Base-by-base conservation (phyloP, 2,888 invertebrate genomes). In the Pharmacophagus antenor region DNA sequence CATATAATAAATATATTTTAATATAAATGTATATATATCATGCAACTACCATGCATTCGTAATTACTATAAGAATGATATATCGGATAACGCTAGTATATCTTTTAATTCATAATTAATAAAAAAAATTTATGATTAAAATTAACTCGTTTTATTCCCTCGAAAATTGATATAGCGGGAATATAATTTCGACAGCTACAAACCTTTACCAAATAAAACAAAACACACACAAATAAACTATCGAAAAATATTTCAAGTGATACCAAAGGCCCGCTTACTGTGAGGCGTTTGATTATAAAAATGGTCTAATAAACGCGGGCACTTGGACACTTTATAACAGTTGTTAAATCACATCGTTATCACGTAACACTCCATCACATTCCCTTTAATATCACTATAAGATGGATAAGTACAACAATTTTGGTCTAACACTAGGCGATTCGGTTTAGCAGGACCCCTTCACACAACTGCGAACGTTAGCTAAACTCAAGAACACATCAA, bases 331-430 rank as follows among this genome's bases (percentile, higher is more conserved):
- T 52, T 51, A 67, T 63, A 77, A 75, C 77, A 77, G 75, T 66
- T 76, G 76, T 74, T 76, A 68, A 69, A 71, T 64, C 64, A 62
- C 68, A 65, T 72, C 73, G 73, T 74, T 70, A 69, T 67, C 70
- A 10, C 31, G 31, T 65, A 70, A 71, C 67, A 68, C 73, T 65
- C 74, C 74, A 70, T 69, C 72, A 71, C 85, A 88, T 88, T 88
- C 88, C 88, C 88, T 78, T 80, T 69, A 71, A 71, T 76, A 84
- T 74, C 73, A 82, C 79, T 80, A 84, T 73, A 62, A 76, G 87
- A 82, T 87, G 84, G 84, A 81, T 88, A 88, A 88, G 88, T 88
- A 89, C 86, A 81, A 82, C 80, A 80, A 84, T 81, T 80, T 79
- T 80, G 80, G 68, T 88, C 82, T 88, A 81, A 86, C 71, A 74